Evolutionary conservation across 2,888 invertebrate species (phyloP).

Genomic region (Boloria selene): DNA sequence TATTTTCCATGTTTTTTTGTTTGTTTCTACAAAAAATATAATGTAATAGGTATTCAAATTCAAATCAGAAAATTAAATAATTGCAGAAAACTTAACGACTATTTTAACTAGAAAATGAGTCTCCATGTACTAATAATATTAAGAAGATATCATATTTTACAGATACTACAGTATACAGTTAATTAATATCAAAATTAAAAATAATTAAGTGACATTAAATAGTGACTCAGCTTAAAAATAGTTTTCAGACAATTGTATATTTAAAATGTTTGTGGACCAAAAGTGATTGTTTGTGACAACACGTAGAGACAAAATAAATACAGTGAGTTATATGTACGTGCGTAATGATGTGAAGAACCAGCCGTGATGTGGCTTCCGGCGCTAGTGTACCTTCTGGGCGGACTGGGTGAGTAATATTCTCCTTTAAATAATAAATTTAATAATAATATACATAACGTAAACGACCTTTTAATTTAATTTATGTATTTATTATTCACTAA

Average conservation of each 20-base stretch:
- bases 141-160: too few species aligned
- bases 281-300: constrained; percentile 11
- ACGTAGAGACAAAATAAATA: constrained; percentile 20
- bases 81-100: too few species aligned
- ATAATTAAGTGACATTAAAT: neutral
- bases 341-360: constrained; percentile 72
- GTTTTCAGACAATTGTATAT: neutral
- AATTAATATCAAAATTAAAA: neutral
- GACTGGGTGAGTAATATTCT: constrained; percentile 60
- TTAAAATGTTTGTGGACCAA: constrained; percentile 1
- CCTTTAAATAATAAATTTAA: neutral
- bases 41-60: too few species aligned
- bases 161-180: too few species aligned
- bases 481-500: too few species aligned
- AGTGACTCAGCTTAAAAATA: neutral
- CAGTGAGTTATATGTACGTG: constrained; percentile 38
- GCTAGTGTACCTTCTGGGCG: constrained; percentile 66
- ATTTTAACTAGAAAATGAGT: too few species aligned
- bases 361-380: constrained; percentile 68
- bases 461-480: neutral
- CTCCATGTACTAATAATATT: too few species aligned
- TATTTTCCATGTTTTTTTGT: too few species aligned
- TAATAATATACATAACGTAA: neutral
- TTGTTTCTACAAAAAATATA: too few species aligned
- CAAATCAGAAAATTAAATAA: too few species aligned